Evolutionary conservation across 2,797 vertebrate genomes (phyloP).

Genomic region (Ctenopoma kingsleyae): DNA sequence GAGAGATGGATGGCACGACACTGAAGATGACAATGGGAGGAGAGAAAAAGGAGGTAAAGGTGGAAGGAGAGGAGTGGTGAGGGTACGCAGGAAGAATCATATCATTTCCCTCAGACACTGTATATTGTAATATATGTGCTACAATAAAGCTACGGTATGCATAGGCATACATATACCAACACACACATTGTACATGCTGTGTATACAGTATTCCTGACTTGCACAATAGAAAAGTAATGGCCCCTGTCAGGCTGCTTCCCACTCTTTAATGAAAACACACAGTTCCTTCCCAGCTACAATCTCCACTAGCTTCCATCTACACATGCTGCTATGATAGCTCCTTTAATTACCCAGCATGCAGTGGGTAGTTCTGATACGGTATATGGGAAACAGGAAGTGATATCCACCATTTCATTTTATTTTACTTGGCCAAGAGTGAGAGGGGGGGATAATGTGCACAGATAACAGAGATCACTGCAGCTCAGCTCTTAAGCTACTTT

Average conservation of each 20-base stretch:
- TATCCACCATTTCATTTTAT: background rate
- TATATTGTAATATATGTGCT: background rate
- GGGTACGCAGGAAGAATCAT: background rate
- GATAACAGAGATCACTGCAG: too few species aligned
- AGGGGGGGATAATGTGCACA: too few species aligned
- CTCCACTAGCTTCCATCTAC: conserved; percentile 39
- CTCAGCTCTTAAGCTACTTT: too few species aligned
- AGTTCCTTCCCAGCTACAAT: conserved; percentile 43
- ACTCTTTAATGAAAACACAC: conserved; percentile 73
- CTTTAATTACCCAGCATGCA: conserved; percentile 74
- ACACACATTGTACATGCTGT: background rate
- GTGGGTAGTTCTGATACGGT: conserved; percentile 17
- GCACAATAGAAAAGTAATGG: conserved; percentile 67
- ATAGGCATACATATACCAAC: background rate
- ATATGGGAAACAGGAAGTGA: background rate
- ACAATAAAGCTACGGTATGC: background rate
- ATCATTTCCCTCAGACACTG: conserved; percentile 18
- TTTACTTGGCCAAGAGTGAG: too few species aligned
- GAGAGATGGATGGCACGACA: conserved; percentile 76
- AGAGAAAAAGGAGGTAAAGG: background rate
- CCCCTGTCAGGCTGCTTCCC: conserved; percentile 71
- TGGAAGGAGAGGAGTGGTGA: background rate
- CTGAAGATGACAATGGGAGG: conserved; percentile 72
- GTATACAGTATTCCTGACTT: background rate
- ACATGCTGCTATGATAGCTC: conserved; percentile 41